Conservation (phyloP, 2,888 invertebrate genomes). For the Theodoxus fluviatilis region DNA sequence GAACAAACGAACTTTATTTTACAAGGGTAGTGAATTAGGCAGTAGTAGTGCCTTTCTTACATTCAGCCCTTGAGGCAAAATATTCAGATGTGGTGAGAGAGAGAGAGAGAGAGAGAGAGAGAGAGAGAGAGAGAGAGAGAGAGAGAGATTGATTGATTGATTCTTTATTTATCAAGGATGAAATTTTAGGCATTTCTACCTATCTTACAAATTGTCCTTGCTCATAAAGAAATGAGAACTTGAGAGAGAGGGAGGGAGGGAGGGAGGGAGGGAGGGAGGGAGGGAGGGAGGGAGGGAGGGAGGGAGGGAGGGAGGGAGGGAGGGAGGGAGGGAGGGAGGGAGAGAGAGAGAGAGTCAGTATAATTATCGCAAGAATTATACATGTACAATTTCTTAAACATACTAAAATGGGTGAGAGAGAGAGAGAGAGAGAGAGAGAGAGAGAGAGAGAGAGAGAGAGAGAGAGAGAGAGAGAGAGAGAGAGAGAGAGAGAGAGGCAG, state of each 20-base stretch:
- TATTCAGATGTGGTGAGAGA: no score
- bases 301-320: background rate
- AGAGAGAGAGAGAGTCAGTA: slow-evolving; percentile 19
- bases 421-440: slow-evolving; percentile 9
- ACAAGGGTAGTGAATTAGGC: no score
- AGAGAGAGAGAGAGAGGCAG: slow-evolving; percentile 8
- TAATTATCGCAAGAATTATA: background rate
- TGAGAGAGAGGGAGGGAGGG: background rate
- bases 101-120: no score
- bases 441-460: slow-evolving; percentile 22
- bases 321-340: slow-evolving; percentile 18
- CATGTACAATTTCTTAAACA: background rate
- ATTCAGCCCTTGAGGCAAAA: no score
- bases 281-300: slow-evolving; percentile 5
- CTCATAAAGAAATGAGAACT: background rate
- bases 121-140: no score
- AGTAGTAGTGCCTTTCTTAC: no score
- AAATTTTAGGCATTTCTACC: no score
- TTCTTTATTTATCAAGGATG: no score
- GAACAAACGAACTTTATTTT: no score
- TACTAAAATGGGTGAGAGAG: slow-evolving; percentile 1
- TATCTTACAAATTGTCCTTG: no score
- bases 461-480: slow-evolving; percentile 22
- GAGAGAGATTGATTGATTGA: no score
- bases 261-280: background rate